Evolutionary conservation across 2,797 vertebrate genomes (phyloP), one percentile per base, ranked within the genome.

Genomic region (Petrocephalus sullivani): DNA sequence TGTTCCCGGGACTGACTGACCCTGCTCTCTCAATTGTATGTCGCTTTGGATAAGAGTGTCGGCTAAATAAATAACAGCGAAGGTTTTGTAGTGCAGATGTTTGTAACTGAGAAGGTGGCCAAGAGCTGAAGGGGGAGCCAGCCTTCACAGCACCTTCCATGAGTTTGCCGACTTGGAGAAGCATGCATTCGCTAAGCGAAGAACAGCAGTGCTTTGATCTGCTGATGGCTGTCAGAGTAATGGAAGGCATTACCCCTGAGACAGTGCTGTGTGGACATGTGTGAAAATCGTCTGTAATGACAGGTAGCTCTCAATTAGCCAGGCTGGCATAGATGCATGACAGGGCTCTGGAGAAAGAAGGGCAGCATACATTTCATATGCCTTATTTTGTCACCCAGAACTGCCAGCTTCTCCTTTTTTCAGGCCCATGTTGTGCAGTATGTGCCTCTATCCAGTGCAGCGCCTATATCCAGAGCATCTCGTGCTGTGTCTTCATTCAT

Each of bases 141-240:
- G 33, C 14, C 1, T 23, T 56, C 16, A 78, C 67, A 10, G 37
- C 16, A 28, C 82, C 67, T 61, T 87, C 60, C 41, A 54, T 78
- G 53, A 86, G 88, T 88, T 86, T 67, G 53, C 67, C 4, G 14
- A 58, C 61, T 78, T 81, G 85, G 67, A 46, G 53, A 88, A 88
- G 86, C 75, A 60, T 49, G 57, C 75, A 57, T 86, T 46, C 19
- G 60, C 14, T 46, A 46, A 46, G 28, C 1, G 58, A 46, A 49
- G 54, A 58, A 84, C 33, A n/a, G 21, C n/a, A 83, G 58, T 4
- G 19, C 56, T 86, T 86, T 58, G 85, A 86, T 60, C 85, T 41
- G 54, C 54, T 86, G 85, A 86, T 56, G 8, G 82, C 82, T 84
- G 82, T 84, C 82, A 86, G 41, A 56, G 28, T 14, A 33, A 46